A percentile compares a stretch with the other conserved stretches of the same genome.
Conservation (phyloP, 1,140 invertebrate genomes). For the Gryllus bimaculatus region DNA sequence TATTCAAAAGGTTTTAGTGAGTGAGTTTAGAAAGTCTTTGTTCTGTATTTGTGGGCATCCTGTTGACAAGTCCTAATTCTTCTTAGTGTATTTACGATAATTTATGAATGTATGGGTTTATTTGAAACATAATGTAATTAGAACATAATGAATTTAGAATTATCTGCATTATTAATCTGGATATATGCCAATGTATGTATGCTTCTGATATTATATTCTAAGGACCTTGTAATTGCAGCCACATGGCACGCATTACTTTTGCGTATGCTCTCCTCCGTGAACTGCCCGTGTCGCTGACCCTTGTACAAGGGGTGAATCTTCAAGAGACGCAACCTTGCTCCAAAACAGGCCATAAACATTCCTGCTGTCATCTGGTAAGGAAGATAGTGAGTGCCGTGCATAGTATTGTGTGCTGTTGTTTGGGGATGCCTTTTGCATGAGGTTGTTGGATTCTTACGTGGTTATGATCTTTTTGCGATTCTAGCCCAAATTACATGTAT, state of each 20-base stretch:
- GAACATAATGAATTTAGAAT: no score
- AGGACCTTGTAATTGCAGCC: background rate
- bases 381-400: background rate
- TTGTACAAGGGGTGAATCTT: background rate
- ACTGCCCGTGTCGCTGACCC: background rate
- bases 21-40: no score
- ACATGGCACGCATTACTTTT: background rate
- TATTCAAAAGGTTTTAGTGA: no score
- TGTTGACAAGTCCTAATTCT: no score
- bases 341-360: constrained; percentile 4
- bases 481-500: no score
- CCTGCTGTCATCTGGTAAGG: background rate
- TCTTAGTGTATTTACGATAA: no score
- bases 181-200: no score
- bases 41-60: no score
- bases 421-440: background rate
- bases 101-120: no score
- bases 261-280: background rate
- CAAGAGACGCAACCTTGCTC: background rate
- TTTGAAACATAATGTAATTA: no score
- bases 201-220: background rate
- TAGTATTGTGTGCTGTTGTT: background rate
- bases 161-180: no score
- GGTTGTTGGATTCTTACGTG: background rate
- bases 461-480: no score